phyloP scores from a whole-genome alignment of 2,113 vertebrate species.

The Pterocles orientalis region DNA sequence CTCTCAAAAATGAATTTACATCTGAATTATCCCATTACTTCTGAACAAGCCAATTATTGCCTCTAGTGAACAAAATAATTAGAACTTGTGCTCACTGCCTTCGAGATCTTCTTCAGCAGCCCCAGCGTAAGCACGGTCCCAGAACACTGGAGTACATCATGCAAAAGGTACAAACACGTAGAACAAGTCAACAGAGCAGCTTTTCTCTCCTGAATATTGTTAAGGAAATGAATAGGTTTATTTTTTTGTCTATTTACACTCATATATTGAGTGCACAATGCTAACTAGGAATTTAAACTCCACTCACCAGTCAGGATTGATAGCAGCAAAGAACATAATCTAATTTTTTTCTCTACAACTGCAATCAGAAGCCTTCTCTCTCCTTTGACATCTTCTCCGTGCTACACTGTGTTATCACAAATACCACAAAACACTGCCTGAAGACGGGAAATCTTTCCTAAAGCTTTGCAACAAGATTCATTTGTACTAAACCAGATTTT shows the following conservation, averaged over 20 bases:
- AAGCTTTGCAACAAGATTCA: not conserved
- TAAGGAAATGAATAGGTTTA: not conserved
- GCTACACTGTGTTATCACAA: not conserved
- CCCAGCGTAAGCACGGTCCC: constrained; percentile 4
- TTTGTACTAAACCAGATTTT: not conserved
- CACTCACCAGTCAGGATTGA: not conserved
- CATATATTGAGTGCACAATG: fast-evolving
- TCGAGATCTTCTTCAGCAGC: not conserved
- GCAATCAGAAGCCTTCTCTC: not conserved
- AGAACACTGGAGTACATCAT: not conserved
- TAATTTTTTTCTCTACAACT: not conserved
- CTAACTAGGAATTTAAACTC: not conserved
- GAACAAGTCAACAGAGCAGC: not conserved
- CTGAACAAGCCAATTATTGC: constrained; percentile 74
- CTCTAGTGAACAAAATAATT: constrained; percentile 69
- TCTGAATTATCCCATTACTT: constrained; percentile 76
- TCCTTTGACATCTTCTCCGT: not conserved
- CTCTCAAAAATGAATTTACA: constrained; percentile 75
- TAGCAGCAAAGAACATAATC: not conserved
- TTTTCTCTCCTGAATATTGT: not conserved
- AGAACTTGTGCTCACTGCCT: constrained; percentile 50
- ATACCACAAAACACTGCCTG: not conserved
- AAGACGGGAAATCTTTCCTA: not conserved
- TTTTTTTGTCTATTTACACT: not conserved
- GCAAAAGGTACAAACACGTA: not conserved